phyloP scores from a whole-genome alignment of 2,888 invertebrate species.

The Bellardia bayeri region DNA sequence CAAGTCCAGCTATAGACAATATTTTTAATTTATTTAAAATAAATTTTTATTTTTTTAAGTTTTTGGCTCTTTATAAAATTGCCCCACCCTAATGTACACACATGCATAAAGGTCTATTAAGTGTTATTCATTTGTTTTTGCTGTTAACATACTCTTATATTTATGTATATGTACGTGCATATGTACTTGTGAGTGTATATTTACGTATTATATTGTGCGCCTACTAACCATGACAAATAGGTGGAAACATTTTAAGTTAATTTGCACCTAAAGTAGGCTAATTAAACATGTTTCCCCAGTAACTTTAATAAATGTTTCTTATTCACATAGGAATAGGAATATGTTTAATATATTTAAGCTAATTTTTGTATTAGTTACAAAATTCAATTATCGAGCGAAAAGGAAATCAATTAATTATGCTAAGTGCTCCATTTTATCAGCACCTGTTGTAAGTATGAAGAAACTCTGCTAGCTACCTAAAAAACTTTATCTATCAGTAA shows the following conservation, averaged over 20 bases:
- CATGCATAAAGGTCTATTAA: not conserved
- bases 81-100: not conserved
- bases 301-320: not conserved
- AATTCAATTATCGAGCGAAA: not conserved
- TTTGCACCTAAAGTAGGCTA: slow-evolving; percentile 32
- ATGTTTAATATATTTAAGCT: not conserved
- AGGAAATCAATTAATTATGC: not conserved
- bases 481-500: no score
- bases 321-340: not conserved
- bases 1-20: no score
- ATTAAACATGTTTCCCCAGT: slow-evolving; percentile 17
- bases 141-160: not conserved
- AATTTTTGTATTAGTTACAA: not conserved
- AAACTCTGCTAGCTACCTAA: no score
- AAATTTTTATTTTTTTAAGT: no score
- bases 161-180: not conserved
- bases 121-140: slow-evolving; percentile 2
- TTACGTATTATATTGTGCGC: not conserved
- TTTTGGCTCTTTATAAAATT: no score
- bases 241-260: slow-evolving; percentile 31
- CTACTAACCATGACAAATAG: slow-evolving; percentile 4
- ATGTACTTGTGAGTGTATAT: not conserved
- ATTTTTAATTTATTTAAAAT: no score
- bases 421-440: no score
- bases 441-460: no score